A percentile compares a stretch with the other conserved stretches of the same genome.
These are phyloP conservation scores for Polyodon spathula DNA, from an alignment of 2,113 vertebrate species.

Conservation along the genomic window DNA sequence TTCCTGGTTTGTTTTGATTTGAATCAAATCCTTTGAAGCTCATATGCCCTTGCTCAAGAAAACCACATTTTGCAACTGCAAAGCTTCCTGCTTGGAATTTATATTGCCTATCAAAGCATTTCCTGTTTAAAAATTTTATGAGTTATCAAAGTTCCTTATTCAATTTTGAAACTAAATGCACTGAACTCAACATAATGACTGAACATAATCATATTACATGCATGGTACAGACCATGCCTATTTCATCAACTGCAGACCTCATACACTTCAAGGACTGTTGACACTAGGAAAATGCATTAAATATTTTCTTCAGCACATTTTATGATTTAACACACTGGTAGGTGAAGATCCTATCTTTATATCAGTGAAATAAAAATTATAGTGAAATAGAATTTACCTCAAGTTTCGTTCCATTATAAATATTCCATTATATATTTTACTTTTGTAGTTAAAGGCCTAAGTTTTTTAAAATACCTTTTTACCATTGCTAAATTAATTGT, in stretches of 20 bases:
- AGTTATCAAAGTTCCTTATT: constrained; percentile 62
- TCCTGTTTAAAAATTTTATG: constrained; percentile 55
- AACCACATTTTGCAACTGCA: constrained; percentile 13
- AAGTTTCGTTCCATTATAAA: too few relatives aligned
- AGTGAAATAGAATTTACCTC: not conserved
- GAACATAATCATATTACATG: constrained; percentile 53
- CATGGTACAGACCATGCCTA: constrained; percentile 45
- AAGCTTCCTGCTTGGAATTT: constrained; percentile 45
- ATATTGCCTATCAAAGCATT: constrained; percentile 53
- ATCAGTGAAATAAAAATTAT: not conserved
- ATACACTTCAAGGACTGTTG: constrained; percentile 9
- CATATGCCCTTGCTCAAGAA: too few relatives aligned
- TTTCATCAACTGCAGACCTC: constrained; percentile 30
- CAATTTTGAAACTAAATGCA: constrained; percentile 53
- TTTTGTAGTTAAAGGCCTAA: too few relatives aligned
- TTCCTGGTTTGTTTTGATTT: too few relatives aligned
- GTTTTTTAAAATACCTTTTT: too few relatives aligned
- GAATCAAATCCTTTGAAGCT: too few relatives aligned
- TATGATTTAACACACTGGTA: not conserved
- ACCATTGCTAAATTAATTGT: too few relatives aligned
- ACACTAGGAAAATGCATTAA: constrained; percentile 1
- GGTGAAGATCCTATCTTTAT: not conserved
- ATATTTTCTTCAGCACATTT: not conserved
- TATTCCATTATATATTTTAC: too few relatives aligned
- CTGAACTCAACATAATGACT: constrained; percentile 28